Conservation (phyloP, 1,140 invertebrate genomes). For the Chironomus tepperi region DNA sequence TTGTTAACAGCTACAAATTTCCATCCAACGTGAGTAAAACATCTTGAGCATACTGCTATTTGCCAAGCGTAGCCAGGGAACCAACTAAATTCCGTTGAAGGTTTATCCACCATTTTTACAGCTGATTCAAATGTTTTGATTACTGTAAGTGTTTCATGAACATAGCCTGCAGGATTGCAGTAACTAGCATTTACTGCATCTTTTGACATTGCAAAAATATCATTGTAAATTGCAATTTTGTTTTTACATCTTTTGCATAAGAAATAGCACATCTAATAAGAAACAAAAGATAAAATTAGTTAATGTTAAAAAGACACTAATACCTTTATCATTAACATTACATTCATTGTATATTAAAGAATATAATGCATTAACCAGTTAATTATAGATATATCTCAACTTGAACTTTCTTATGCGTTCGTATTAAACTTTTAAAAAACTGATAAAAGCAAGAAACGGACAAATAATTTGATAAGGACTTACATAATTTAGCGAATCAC, state of each 20-base stretch:
- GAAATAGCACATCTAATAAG: conserved; percentile 48
- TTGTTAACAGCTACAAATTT: conserved; percentile 53
- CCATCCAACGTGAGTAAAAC: conserved; percentile 68
- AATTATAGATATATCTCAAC: background rate
- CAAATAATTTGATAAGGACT: conserved; percentile 24
- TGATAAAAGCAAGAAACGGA: too few relatives aligned
- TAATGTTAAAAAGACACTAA: too few relatives aligned
- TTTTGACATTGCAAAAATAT: conserved; percentile 73
- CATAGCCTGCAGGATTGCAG: conserved; percentile 68
- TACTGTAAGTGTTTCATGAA: conserved; percentile 75
- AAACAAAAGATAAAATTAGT: conserved; percentile 29
- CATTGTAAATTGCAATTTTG: conserved; percentile 53
- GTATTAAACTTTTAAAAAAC: background rate
- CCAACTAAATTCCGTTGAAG: conserved; percentile 69
- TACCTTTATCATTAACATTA: background rate
- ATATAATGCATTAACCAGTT: background rate
- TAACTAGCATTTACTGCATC: conserved; percentile 74
- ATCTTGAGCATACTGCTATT: conserved; percentile 57
- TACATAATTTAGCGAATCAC: conserved; percentile 51
- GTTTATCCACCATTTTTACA: conserved; percentile 44
- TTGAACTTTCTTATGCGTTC: background rate
- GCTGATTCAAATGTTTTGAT: conserved; percentile 46
- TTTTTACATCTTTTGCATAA: conserved; percentile 54
- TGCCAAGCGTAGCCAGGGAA: conserved; percentile 81
- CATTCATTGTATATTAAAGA: background rate